phyloP scores from a whole-genome alignment of 2,888 invertebrate genomes.

The Pelosia muscerda region DNA sequence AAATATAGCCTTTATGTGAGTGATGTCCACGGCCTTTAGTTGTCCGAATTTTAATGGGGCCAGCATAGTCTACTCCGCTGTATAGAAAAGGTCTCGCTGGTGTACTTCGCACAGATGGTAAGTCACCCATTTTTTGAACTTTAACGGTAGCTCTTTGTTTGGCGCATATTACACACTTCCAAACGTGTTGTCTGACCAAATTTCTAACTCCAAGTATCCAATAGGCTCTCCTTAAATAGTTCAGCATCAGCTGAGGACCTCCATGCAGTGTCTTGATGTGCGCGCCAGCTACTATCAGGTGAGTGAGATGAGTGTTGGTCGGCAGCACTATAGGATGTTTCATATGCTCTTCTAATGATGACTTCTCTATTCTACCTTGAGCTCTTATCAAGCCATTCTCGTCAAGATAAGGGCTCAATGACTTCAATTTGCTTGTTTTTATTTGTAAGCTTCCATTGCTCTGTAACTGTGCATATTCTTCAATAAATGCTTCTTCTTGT shows the following conservation, averaged over 20 bases:
- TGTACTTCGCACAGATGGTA: not conserved
- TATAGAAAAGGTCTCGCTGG: not conserved
- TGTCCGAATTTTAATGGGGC: not conserved
- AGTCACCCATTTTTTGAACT: not conserved
- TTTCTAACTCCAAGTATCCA: no score
- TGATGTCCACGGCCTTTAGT: conserved; percentile 4
- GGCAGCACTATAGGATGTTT: not conserved
- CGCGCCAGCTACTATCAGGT: not conserved
- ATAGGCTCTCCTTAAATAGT: no score
- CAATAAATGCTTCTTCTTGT: no score
- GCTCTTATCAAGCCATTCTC: not conserved
- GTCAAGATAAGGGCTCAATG: not conserved
- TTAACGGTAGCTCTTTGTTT: not conserved
- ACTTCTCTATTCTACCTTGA: not conserved
- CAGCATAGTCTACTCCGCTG: not conserved
- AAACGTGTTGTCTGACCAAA: not conserved
- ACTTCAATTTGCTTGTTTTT: not conserved
- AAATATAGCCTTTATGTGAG: not conserved
- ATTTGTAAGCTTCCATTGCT: not conserved
- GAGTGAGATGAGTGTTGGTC: not conserved
- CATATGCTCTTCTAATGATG: not conserved
- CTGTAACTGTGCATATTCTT: no score
- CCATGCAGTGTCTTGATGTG: not conserved
- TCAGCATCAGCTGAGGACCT: no score
- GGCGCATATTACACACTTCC: not conserved